Conservation (phyloP, 2,113 vertebrate species). For the Rhinoderma darwinii region DNA sequence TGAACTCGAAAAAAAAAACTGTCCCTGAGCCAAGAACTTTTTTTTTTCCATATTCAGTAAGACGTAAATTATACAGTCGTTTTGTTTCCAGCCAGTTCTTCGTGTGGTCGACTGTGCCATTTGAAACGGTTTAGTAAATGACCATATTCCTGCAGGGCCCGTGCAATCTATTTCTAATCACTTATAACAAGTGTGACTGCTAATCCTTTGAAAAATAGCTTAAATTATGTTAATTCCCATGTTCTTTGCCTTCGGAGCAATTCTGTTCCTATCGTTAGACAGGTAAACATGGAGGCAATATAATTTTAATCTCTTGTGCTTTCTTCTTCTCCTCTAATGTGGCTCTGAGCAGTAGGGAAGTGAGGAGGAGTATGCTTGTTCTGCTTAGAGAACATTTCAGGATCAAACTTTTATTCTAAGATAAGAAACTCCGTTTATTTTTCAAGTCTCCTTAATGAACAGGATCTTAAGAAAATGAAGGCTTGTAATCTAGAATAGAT, state of each 20-base stretch:
- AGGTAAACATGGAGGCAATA: background rate
- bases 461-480: background rate
- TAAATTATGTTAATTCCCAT: slow-evolving; percentile 9
- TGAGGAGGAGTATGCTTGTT: background rate
- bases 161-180: background rate
- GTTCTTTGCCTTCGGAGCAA: background rate
- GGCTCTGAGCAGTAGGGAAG: background rate
- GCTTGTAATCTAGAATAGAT: background rate
- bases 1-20: background rate
- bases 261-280: slow-evolving; percentile 14
- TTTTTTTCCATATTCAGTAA: background rate
- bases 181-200: background rate
- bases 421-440: background rate
- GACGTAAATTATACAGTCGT: background rate
- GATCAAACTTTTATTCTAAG: background rate
- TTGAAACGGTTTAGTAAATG: background rate
- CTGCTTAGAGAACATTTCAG: background rate
- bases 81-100: background rate
- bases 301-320: background rate
- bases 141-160: background rate
- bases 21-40: background rate
- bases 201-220: slow-evolving; percentile 1
- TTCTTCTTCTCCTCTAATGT: background rate
- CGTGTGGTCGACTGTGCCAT: background rate
- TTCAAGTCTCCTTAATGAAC: background rate